Conservation (phyloP, 2,113 vertebrate species). For the Euleptes europaea region DNA sequence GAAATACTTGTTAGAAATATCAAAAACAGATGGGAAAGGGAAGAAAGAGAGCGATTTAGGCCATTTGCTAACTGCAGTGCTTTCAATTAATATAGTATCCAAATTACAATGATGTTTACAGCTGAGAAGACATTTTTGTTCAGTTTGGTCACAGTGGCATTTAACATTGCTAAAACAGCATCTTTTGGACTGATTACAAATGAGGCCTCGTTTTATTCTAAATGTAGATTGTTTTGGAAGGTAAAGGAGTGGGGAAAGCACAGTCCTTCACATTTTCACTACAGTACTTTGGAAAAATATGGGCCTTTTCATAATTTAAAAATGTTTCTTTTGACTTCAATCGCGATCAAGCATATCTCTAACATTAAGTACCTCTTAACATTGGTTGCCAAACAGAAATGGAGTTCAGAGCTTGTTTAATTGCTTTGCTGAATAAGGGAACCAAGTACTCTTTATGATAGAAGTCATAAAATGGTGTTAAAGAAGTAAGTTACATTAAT, state of each 20-base stretch:
- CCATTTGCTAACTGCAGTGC: slow-evolving; percentile 8
- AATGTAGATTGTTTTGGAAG: slow-evolving; percentile 11
- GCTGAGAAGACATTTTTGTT: background rate
- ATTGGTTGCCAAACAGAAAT: background rate
- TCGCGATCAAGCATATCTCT: background rate
- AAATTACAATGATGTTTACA: slow-evolving; percentile 21
- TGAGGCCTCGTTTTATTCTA: background rate
- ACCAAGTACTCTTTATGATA: rapidly evolving
- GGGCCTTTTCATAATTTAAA: slow-evolving; percentile 2
- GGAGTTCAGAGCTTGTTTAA: background rate
- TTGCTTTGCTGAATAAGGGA: background rate
- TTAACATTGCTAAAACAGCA: background rate
- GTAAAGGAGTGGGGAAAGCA: background rate
- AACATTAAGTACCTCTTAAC: slow-evolving; percentile 11
- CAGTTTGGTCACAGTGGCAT: background rate
- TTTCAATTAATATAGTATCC: slow-evolving; percentile 36
- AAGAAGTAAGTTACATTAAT: background rate
- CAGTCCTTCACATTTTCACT: background rate
- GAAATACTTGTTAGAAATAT: background rate
- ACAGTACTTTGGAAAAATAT: background rate
- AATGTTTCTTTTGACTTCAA: slow-evolving; percentile 8
- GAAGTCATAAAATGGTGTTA: background rate
- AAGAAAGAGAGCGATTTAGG: slow-evolving; percentile 1
- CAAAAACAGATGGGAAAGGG: slow-evolving; percentile 23
- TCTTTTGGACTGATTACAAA: background rate